Evolutionary conservation across 2,888 invertebrate genomes (phyloP).

Genomic region (Dasypogon diadema): DNA sequence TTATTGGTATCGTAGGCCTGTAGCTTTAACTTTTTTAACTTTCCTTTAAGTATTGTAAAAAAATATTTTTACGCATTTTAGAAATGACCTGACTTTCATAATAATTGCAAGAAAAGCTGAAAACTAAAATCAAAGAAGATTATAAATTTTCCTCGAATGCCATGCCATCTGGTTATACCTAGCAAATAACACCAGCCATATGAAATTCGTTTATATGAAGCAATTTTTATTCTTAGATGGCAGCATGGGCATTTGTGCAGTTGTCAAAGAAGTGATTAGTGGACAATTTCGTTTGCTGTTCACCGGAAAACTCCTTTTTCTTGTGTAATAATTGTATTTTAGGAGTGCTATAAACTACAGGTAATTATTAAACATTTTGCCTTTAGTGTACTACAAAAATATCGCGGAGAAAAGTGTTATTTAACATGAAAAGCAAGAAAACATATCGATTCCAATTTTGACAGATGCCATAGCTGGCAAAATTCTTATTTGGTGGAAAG

Average conservation of each 20-base stretch:
- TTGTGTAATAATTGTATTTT: neutral
- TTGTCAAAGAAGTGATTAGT: neutral
- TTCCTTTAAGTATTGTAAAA: too few species aligned
- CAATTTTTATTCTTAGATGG: neutral
- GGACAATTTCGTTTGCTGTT: neutral
- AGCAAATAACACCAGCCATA: too few species aligned
- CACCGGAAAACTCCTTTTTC: too few species aligned
- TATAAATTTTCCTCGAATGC: too few species aligned
- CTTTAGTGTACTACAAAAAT: neutral
- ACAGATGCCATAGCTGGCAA: constrained; percentile 31
- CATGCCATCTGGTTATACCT: too few species aligned
- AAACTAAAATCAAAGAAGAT: too few species aligned
- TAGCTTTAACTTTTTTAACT: too few species aligned
- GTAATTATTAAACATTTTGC: neutral
- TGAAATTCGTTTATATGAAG: too few species aligned
- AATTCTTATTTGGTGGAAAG: neutral
- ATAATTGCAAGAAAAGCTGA: too few species aligned
- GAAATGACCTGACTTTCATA: too few species aligned
- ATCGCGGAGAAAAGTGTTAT: neutral
- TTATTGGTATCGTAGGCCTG: too few species aligned
- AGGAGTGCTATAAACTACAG: neutral
- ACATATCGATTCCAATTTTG: constrained; percentile 24
- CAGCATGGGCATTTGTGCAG: neutral
- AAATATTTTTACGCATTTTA: too few species aligned
- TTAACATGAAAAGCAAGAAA: neutral